Evolutionary conservation across 2,113 vertebrate species (phyloP), one percentile per base, ranked within the genome.

Genomic region (Corythornis vintsioides): DNA sequence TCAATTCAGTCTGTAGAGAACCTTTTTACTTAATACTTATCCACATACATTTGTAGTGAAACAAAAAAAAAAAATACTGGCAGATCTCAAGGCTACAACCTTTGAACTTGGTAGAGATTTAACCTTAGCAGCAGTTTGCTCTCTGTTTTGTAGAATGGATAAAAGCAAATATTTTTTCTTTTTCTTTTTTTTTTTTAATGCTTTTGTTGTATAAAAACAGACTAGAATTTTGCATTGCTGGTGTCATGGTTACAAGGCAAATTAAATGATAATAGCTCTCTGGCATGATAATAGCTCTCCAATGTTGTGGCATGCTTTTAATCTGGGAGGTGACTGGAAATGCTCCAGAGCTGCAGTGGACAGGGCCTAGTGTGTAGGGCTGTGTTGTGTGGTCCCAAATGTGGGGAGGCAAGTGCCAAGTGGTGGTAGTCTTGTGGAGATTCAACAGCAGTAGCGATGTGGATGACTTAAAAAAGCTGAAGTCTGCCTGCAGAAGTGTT

Each of bases 191-290:
- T 33, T 25, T 45, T 20, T 33, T 6, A 75, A 67, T 11, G 6
- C 29, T 72, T 71, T 79, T 89, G 35, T 50, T 83, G 10, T 59
- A 15, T 81, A 45, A 88, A 83, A 92, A 25, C 40, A 60, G 73
- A 42, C 15, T 72, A 72, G 57, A 65, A 72, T 82, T 90, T 90
- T 88, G 53, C 1, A 1, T 22, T 61, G 40, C 53, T 82, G 88
- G 61, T 93, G 86, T 96, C 73, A 70, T 86, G 77, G 88, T 95
- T 95, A 88, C 80, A 86, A 86, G 76, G 57, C 57, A 92, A 89
- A 88, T 81, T 77, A 28, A 63, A 43, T 76, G 35, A 26, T 71
- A 88, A 73, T 65, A 38, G 28, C n/a, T 83, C 13, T 78, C 38
- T 78, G 55, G 20, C 29, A 31, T 52, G 40, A 25, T 72, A 76